Base-by-base conservation (phyloP, 2,888 invertebrate species). In the Tinea trinotella region DNA sequence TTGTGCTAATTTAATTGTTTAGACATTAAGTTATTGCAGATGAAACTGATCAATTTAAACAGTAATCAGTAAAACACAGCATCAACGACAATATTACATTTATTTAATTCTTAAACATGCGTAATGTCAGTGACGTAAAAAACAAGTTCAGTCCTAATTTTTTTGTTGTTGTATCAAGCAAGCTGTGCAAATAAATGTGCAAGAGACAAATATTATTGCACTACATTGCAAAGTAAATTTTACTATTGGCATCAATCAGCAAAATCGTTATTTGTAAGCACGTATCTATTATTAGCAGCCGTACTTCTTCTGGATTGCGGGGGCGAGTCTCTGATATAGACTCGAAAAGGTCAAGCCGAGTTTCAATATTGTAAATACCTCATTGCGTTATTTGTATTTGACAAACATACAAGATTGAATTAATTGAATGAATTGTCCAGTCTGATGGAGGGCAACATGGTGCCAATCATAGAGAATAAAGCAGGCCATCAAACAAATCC, bases 401-500 rank as follows among this genome's bases (percentile, higher is more conserved):
- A 15, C 40, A 40, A 40, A 40, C 40, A 40, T 40, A 12, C n/a
- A 6, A 40, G 15, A 13, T 7, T 40, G 2, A 13, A 40, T 40
- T 13, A 15, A 13, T 40, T 40, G 40, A 40, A 2, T 40, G 10
- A 20, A 48, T 48, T 48, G 48, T 48, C 50, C 50, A 50, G 24
- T 24, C 24, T 24, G 50, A 18, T 18, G 24, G 5, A 50, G 3
- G 4, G 1, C n/a, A 19, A 18, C 20, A 15, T 20, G 19, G 9
- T 12, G 48, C 19, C 48, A 48, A 48, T 48, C 48, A 48, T 19
- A 50, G 12, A 50, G 24, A 50, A 18, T 50, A 24, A 50, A 50
- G 50, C 24, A 50, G 50, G 50, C 50, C 50, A 24, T 50, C 50
- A 50, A 50, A 50, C 50, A 50, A 50, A 50, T 50, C 24, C 5